Evolutionary conservation across 1,140 invertebrate species (phyloP), one percentile per base, ranked within the genome.

Genomic region (Proctacanthus coquilletti): DNA sequence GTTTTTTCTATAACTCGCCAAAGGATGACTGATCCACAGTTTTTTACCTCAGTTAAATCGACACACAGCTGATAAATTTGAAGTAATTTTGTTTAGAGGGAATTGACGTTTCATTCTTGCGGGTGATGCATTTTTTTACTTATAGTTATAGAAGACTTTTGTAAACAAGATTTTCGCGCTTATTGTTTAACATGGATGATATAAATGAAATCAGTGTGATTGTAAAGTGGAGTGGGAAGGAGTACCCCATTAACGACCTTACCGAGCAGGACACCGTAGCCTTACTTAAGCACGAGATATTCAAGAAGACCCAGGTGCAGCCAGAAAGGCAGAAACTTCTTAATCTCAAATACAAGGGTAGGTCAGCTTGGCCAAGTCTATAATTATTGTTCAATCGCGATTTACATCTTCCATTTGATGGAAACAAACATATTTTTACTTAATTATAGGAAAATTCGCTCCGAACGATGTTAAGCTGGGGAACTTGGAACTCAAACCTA

Each of bases 141-240:
- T n/a, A n/a, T n/a, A n/a, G n/a, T n/a, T n/a, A n/a, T n/a, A n/a
- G n/a, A n/a, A n/a, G n/a, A n/a, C n/a, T n/a, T n/a, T n/a, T n/a
- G n/a, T n/a, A n/a, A n/a, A n/a, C n/a, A n/a, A n/a, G n/a, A n/a
- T n/a, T n/a, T n/a, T n/a, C n/a, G n/a, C n/a, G n/a, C n/a, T n/a
- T n/a, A n/a, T n/a, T n/a, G n/a, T n/a, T n/a, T n/a, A 34, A 17
- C 4, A 36, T 42, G 41, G 27, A 23, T 13, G 32, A 41, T 18
- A 21, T 48, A 27, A 37, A 32, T 14, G 59, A 63, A 48, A 40
- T 63, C 19, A 66, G 69, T 49, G 63, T 87, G 34, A 70, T 75
- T 45, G 74, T 95, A 3, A 94, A 94, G 71, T 96, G 89, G 89
- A 81, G 77, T 56, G 87, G 85, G 20, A 80, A 86, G 51, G 86